Evolutionary conservation across 1,140 invertebrate genomes (phyloP), one percentile per base, ranked within the genome.

Genomic region (Caenorhabditis latens): DNA sequence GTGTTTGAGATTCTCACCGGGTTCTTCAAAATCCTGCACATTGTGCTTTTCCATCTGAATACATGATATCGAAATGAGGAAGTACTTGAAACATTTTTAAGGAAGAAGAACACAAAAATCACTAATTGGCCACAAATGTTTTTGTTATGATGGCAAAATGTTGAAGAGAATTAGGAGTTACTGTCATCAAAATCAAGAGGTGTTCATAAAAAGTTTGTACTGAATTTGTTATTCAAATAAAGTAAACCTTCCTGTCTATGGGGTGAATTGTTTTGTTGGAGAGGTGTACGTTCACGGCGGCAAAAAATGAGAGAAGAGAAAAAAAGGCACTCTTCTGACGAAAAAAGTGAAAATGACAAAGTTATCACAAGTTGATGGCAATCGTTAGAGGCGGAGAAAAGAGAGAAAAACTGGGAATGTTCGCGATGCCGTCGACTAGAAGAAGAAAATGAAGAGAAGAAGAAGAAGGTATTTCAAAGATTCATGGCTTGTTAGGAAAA

Each of bases 11-110:
- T 83, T 75, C 57, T 86, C 86, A 4, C 83, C 86, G 21, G 86
- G 71, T 13, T 57, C 53, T 53, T 86, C 86, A 55, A 86, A 86
- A 53, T 83, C 55, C 16, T 86, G 46, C 75, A 75, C 71, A 42
- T 86, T 75, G 86, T 86, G 86, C 61, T 65, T 57, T 43, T 86
- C 86, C 86, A 86, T 86, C 86, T 83, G 24, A 55, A 83, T 14
- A 67, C 24, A 67, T 14, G 2, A 11, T 67, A 4, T 75, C 11
- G 46, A 32, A 75, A 75, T 75, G 21, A 75, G 24, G 75, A 50
- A 82, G 24, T 48, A 50, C 75, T 55, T 57, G 57, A 83, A 32
- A 79, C 4, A 13, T 79, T 24, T 79, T 50, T 43, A 79, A 9
- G n/a, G 14, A 79, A 32, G 13, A 83, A n/a, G 57, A 83, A 57